Percentiles rank a stretch among this genome's conserved stretches.
phyloP scores from a whole-genome alignment of 2,888 invertebrate species.

The Cinara cedri region DNA sequence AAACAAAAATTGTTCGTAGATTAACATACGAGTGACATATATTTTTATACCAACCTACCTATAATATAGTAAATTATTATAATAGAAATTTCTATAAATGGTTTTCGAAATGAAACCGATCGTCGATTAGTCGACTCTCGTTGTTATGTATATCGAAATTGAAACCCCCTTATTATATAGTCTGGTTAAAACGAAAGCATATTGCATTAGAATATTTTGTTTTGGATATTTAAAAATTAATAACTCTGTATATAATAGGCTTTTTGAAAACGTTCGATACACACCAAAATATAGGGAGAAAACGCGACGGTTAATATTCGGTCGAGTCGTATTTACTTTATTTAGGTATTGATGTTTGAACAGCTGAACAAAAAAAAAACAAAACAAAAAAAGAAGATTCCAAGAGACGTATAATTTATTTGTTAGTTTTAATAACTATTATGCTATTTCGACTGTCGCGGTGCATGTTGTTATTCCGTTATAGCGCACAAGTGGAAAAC shows the following conservation, averaged over 20 bases:
- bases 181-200: background rate
- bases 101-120: too few species aligned
- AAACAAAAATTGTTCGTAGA: conserved; percentile 29
- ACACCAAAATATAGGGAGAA: too few species aligned
- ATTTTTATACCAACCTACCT: background rate
- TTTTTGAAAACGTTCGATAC: too few species aligned
- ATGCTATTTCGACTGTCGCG: too few species aligned
- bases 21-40: background rate
- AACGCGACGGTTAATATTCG: too few species aligned
- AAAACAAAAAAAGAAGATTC: too few species aligned
- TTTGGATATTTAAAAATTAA: background rate
- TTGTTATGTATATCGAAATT: too few species aligned
- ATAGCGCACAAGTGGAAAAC: background rate
- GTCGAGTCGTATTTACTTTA: background rate
- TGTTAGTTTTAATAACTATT: background rate
- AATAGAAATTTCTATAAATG: background rate
- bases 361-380: background rate
- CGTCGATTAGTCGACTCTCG: too few species aligned
- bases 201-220: too few species aligned
- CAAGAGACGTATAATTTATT: background rate
- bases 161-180: background rate
- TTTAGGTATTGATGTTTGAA: background rate
- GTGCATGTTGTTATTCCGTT: background rate
- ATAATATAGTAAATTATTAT: background rate
- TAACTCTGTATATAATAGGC: background rate